These are phyloP conservation scores for Campylomormyrus tamandua DNA, from an alignment of 2,113 vertebrate species.

Conservation along the genomic window DNA sequence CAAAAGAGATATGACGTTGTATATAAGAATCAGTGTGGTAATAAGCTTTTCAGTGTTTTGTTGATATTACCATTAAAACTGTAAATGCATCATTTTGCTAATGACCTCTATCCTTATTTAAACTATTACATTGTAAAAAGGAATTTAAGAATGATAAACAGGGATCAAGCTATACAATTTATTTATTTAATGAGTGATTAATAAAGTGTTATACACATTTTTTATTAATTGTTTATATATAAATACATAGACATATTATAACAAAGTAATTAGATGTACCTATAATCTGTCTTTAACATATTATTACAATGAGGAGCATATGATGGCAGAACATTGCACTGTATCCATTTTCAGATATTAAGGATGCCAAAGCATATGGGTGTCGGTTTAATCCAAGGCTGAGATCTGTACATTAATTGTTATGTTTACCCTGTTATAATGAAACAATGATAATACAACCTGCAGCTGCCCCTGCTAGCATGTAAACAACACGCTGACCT, in stretches of 20 bases:
- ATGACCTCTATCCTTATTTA: not conserved
- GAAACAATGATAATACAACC: not conserved
- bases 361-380: not conserved
- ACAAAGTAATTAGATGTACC: not conserved
- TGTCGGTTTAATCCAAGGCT: not conserved
- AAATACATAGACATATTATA: not conserved
- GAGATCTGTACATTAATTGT: not conserved
- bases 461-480: too few relatives aligned
- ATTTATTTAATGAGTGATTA: not conserved
- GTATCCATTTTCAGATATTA: not conserved
- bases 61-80: not conserved
- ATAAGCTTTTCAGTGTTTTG: not conserved
- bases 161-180: not conserved
- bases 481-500: constrained; percentile 9
- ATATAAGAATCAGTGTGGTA: not conserved
- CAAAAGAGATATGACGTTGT: not conserved
- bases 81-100: not conserved
- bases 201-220: not conserved
- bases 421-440: not conserved
- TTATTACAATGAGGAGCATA: not conserved
- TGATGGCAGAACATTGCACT: not conserved
- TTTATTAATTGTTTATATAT: not conserved
- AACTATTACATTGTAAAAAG: not conserved
- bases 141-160: not conserved
- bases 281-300: not conserved